Percentiles rank a stretch among this genome's conserved stretches.
phyloP scores from a whole-genome alignment of 2,113 vertebrate genomes.

The Uria aalge region DNA sequence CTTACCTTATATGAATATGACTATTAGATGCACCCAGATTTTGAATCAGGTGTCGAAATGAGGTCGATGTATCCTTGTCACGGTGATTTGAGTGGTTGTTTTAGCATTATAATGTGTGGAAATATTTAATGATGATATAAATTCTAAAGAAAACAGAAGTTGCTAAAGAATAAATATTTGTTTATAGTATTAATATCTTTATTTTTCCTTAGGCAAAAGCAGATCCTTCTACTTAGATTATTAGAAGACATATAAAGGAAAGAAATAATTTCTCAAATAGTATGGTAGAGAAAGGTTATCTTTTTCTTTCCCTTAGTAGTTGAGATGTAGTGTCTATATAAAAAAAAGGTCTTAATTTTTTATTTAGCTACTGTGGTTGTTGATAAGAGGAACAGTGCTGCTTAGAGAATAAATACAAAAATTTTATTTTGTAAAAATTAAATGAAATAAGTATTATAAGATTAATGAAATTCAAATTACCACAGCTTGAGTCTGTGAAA shows the following conservation, averaged over 20 bases:
- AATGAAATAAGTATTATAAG: neutral
- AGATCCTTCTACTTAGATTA: neutral
- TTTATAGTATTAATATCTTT: neutral
- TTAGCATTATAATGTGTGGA: neutral
- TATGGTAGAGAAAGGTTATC: neutral
- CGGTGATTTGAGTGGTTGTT: neutral
- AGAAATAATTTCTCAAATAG: neutral
- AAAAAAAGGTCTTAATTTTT: neutral
- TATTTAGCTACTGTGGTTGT: neutral
- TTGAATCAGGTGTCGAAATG: neutral
- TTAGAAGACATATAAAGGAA: neutral
- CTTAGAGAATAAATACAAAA: neutral
- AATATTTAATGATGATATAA: neutral
- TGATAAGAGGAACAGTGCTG: neutral
- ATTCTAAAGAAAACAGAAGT: neutral
- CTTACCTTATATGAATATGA: neutral
- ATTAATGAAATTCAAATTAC: neutral
- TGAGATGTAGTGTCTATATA: neutral
- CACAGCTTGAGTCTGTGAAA: neutral
- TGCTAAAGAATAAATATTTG: neutral
- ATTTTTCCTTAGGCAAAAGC: neutral
- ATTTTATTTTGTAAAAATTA: neutral
- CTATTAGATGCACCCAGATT: neutral
- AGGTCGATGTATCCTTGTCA: neutral
- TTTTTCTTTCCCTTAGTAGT: neutral